Evolutionary conservation across 2,797 vertebrate genomes (phyloP).

Genomic region (Poecilia picta): DNA sequence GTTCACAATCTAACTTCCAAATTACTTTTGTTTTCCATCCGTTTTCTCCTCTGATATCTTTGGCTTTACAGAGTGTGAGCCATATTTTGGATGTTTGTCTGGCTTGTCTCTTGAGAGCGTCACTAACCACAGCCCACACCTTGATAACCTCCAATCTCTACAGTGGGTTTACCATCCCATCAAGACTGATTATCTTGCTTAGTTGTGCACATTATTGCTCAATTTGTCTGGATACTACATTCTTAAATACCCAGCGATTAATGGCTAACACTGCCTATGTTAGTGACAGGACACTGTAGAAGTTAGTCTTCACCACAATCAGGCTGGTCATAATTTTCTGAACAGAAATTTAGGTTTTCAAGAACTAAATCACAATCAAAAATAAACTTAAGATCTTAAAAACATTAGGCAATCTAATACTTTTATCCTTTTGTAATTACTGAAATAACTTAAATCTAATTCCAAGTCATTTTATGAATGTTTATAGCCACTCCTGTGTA

Average conservation of each 20-base stretch:
- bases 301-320: background rate
- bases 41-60: background rate
- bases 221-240: background rate
- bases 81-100: background rate
- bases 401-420: background rate
- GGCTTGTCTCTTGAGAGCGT: no score
- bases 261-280: background rate
- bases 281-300: background rate
- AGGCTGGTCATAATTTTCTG: background rate
- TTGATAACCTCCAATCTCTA: background rate
- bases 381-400: background rate
- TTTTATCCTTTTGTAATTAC: background rate
- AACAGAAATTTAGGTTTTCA: background rate
- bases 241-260: background rate
- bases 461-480: background rate
- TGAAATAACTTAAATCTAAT: background rate
- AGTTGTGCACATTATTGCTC: background rate
- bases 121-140: background rate
- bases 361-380: background rate
- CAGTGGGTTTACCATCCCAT: background rate
- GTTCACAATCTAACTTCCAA: background rate
- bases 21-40: background rate
- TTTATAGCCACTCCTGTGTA: background rate
- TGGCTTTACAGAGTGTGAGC: background rate
- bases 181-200: background rate